Evolutionary conservation across 2,888 invertebrate species (phyloP), one percentile per base, ranked within the genome.

Genomic region (Hydraecia micacea): DNA sequence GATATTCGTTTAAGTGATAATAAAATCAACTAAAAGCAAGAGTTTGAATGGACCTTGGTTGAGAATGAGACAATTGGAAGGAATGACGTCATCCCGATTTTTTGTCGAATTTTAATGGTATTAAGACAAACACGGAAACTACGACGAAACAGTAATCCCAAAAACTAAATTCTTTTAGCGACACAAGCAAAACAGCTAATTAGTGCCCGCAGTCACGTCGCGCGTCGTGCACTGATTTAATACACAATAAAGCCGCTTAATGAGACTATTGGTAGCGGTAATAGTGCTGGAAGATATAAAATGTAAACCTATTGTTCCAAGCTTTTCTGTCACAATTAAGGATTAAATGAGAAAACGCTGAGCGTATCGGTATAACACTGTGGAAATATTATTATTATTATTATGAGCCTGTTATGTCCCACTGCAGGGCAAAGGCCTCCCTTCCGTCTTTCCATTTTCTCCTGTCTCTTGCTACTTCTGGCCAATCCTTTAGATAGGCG

Each of bases 231-330:
- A 55, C 79, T 75, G 75, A 81, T 60, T 71, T 67, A 79, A 78
- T 78, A 79, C 39, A 21, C 67, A 58, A 62, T 75, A 73, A 81
- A 81, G 80, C 81, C 58, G 72, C 76, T 76, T 73, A 63, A 28
- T 2, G 18, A 52, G 69, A 42, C 65, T 69, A 69, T 75, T 72
- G 75, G 46, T 36, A 63, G 68, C 39, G 60, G 52, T 65, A 73
- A 65, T 42, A 72, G 68, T 52, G 79, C 55, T 49, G n/a, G 60
- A 49, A 58, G 63, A 72, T 52, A 80, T 58, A 70, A 72, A 80
- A 76, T 52, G 36, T 72, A 79, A 80, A 49, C 32, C 36, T 55
- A 58, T 79, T 80, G 68, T 73, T 63, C 25, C 9, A 72, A 65
- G 69, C 49, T 76, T 71, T n/a, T 21, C 21, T 32, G 46, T 5